A percentile compares a stretch with the other conserved stretches of the same genome.
phyloP scores from a whole-genome alignment of 2,888 invertebrate genomes.

The Polyploca ridens region DNA sequence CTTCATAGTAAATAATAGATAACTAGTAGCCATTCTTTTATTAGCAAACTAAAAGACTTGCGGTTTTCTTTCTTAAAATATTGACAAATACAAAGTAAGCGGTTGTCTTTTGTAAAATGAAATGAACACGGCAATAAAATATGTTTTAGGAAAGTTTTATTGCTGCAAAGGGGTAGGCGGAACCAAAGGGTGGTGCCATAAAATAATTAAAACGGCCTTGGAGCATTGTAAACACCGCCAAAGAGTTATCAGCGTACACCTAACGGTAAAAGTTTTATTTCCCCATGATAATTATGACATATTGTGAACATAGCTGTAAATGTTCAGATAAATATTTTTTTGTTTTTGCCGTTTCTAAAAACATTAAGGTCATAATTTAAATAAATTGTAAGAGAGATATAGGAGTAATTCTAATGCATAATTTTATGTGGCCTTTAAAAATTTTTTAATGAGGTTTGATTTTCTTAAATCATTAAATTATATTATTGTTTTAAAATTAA shows the following conservation, averaged over 20 bases:
- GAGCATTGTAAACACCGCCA: conserved; percentile 54
- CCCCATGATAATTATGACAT: conserved; percentile 15
- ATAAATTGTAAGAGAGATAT: no score
- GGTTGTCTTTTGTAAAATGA: conserved; percentile 16
- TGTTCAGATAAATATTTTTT: no score
- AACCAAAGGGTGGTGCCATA: conserved; percentile 53
- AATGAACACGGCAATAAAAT: conserved; percentile 55
- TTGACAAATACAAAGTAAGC: not conserved
- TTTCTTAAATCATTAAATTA: no score
- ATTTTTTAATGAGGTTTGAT: no score
- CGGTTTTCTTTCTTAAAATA: not conserved
- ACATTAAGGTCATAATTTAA: no score
- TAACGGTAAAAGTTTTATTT: conserved; percentile 55
- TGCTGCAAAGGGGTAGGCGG: conserved; percentile 66
- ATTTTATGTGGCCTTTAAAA: no score
- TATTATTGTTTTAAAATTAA: no score
- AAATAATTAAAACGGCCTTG: conserved; percentile 62
- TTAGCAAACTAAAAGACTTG: not conserved
- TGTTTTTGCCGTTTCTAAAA: no score
- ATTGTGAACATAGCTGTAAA: conserved; percentile 13
- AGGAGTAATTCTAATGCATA: no score
- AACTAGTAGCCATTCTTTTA: conserved; percentile 1
- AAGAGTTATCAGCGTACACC: conserved; percentile 43
- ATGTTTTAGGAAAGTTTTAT: conserved; percentile 78
- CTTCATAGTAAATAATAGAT: not conserved